These are phyloP conservation scores for Portunus trituberculatus DNA, from an alignment of 1,140 invertebrate species.

Conservation along the genomic window DNA sequence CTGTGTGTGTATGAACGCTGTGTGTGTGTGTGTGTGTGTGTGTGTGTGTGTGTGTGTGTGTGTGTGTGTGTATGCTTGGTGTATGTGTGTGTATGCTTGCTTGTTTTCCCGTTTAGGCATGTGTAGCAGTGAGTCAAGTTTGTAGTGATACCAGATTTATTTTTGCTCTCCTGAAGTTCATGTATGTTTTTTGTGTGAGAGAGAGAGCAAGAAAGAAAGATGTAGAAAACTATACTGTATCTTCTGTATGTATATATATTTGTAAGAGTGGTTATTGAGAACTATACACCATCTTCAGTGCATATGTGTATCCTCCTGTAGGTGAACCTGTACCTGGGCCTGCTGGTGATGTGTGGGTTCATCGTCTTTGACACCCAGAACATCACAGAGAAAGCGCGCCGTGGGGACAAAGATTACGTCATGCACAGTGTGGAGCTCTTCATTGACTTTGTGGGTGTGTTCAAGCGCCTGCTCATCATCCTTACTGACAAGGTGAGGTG, in stretches of 20 bases:
- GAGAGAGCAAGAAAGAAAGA: too few relatives aligned
- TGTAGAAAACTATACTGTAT: too few relatives aligned
- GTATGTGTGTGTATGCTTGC: not conserved
- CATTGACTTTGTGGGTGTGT: conserved; percentile 94
- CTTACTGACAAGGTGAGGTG: conserved; percentile 88
- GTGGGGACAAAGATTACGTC: conserved; percentile 95
- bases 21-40: not conserved
- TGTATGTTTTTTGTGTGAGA: too few relatives aligned
- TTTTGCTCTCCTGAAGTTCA: too few relatives aligned
- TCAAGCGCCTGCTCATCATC: conserved; percentile 93
- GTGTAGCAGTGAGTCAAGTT: too few relatives aligned
- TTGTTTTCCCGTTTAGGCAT: not conserved
- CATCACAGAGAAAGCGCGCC: conserved; percentile 94
- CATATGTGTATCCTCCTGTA: conserved; percentile 80
- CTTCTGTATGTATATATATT: too few relatives aligned
- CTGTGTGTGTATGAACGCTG: too few relatives aligned
- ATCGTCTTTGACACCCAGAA: conserved; percentile 97
- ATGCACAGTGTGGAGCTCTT: conserved; percentile 94
- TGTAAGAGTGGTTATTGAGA: too few relatives aligned
- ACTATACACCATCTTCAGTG: too few relatives aligned
- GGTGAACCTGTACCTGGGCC: conserved; percentile 91
- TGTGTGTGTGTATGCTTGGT: too few relatives aligned
- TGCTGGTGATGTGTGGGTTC: conserved; percentile 95
- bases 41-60: too few relatives aligned
- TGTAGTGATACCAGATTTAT: too few relatives aligned